These are phyloP conservation scores for Caenorhabditis afra DNA, from an alignment of 2,888 invertebrate species.

Conservation along the genomic window DNA sequence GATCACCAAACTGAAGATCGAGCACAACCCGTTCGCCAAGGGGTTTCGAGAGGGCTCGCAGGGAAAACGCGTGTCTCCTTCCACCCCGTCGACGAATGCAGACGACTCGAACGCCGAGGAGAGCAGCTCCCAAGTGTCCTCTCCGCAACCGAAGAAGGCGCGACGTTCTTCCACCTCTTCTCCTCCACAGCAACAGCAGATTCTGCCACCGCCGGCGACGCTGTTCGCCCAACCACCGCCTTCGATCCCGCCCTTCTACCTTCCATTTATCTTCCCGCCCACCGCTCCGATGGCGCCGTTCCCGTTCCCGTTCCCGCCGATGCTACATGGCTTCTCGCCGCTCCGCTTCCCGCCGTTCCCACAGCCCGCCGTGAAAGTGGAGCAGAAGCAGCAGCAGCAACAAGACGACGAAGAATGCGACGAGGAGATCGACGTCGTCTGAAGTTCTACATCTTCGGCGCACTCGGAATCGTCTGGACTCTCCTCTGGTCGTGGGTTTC, in stretches of 20 bases:
- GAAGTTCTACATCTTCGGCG: slow-evolving; percentile 92
- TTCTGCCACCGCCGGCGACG: neutral
- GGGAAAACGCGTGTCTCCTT: slow-evolving; percentile 53
- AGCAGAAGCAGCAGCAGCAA: neutral
- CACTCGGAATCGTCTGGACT: slow-evolving; percentile 87
- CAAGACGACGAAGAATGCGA: neutral
- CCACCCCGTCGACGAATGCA: neutral
- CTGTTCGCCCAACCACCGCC: neutral
- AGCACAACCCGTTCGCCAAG: slow-evolving; percentile 98
- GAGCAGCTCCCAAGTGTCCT: slow-evolving; percentile 35
- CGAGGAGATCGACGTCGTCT: neutral
- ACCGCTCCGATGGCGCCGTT: neutral
- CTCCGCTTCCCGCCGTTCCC: neutral
- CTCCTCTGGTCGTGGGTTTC: slow-evolving; percentile 91
- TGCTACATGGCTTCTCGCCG: neutral
- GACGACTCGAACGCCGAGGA: slow-evolving; percentile 39
- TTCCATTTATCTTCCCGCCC: neutral
- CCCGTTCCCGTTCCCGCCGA: neutral
- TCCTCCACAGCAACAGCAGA: slow-evolving; percentile 19
- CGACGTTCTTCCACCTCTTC: slow-evolving; percentile 3
- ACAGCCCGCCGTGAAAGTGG: neutral
- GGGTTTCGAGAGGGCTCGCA: slow-evolving; percentile 88
- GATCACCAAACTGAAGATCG: slow-evolving; percentile 88
- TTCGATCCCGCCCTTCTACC: neutral
- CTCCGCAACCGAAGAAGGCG: slow-evolving; percentile 37